Evolutionary conservation across 2,113 vertebrate genomes (phyloP).

Genomic region (Neodontobutis hainanensis): DNA sequence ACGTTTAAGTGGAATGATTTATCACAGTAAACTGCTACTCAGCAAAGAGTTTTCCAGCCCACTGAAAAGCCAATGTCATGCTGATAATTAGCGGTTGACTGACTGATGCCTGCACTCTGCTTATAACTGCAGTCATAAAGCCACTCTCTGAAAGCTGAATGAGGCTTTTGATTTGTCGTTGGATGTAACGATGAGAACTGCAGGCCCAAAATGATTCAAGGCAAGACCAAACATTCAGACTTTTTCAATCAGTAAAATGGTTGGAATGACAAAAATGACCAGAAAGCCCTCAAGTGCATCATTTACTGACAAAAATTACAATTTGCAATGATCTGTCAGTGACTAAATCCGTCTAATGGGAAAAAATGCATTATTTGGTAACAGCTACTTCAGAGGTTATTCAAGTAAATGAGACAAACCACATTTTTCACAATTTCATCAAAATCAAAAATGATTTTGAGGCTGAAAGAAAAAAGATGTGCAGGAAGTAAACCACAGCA

Average conservation of each 20-base stretch:
- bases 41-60: constrained; percentile 56
- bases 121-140: constrained; percentile 43
- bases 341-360: no score
- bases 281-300: no score
- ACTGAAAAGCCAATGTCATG: constrained; percentile 62
- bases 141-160: constrained; percentile 38
- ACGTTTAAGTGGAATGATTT: constrained; percentile 51
- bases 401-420: no score
- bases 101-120: constrained; percentile 45
- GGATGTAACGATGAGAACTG: constrained; percentile 21
- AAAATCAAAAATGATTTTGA: no score
- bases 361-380: no score
- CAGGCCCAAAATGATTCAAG: constrained; percentile 4
- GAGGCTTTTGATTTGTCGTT: constrained; percentile 50
- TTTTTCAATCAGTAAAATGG: background rate
- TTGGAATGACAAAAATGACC: no score
- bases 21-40: constrained; percentile 45
- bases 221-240: constrained; percentile 17
- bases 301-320: no score
- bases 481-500: no score
- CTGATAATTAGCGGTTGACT: constrained; percentile 62
- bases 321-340: no score
- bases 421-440: no score
- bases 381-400: no score
- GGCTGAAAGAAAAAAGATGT: no score